Evolutionary conservation across 64 coral and sea anemone species (phyloP), one percentile per base, ranked within the genome.

Genomic region (Acropora yongei): DNA sequence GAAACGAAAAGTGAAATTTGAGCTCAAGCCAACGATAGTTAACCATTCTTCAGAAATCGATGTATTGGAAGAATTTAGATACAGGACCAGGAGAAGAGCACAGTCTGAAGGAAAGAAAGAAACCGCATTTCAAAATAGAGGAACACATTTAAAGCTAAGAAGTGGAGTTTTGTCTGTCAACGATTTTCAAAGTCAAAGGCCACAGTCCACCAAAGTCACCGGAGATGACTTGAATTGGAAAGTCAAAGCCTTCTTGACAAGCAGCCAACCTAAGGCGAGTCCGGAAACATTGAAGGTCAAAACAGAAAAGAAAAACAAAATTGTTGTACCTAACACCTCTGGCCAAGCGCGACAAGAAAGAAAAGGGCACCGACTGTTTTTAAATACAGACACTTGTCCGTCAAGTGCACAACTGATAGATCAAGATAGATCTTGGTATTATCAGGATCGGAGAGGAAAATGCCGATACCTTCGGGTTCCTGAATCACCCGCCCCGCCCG

Each of bases 351-450:
- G 18, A 69, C 43, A 49, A n/a, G 14, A 63, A 44, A 68, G 63
- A 71, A 71, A 45, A 63, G 18, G 44, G 1, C 7, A n/a, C 5
- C 44, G 87, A 89, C 57, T 84, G 0, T 71, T 51, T 45, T 57
- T 94, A 46, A 94, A 94, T 20, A 94, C 79, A 8, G 83, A 94
- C 44, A 90, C 92, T 6, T 94, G 92, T 30, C 92, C 92, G 1
- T 77, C 75, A 63, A 83, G 74, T 57, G 17, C 83, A 20, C 76
- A 68, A 20, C 61, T 69, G 3, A 49, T 94, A 4, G 82, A 83
- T 85, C 87, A 67, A 42, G 92, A 94, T 9, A 80, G 92, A 49
- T 89, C 88, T 16, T 94, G 92, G 92, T 94, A 94, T 76, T 94
- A 90, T 78, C 92, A 94, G 44, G 87, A 94, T 44, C 74, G 76